These are phyloP conservation scores for Caranx ignobilis DNA, from an alignment of 2,113 vertebrate genomes.

Conservation along the genomic window DNA sequence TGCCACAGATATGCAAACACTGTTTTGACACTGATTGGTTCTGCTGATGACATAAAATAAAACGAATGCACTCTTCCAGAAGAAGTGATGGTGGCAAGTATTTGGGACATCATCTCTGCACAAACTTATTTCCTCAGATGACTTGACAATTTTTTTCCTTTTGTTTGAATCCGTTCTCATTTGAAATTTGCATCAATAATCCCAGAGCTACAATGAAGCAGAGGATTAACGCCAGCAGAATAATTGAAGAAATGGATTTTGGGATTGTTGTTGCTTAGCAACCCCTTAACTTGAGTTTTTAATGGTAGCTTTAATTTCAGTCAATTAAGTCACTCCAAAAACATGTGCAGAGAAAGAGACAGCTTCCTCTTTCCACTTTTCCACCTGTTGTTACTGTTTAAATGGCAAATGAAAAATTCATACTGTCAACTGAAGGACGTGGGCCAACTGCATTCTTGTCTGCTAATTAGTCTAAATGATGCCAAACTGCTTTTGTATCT, in stretches of 20 bases:
- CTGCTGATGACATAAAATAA: neutral
- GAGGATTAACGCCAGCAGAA: conserved; percentile 56
- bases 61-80: neutral
- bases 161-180: conserved; percentile 14
- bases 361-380: conserved; percentile 8
- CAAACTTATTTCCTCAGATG: conserved; percentile 40
- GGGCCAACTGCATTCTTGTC: neutral
- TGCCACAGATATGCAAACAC: conserved; percentile 11
- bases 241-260: conserved; percentile 64
- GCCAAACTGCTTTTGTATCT: conserved; percentile 11
- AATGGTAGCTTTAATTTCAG: conserved; percentile 58
- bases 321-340: conserved; percentile 24
- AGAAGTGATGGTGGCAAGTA: conserved; percentile 12
- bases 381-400: conserved; percentile 27
- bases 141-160: conserved; percentile 9
- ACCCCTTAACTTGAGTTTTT: conserved; percentile 61
- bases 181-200: conserved; percentile 69
- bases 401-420: conserved; percentile 48
- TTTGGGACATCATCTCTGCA: conserved; percentile 36
- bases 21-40: neutral
- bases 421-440: conserved; percentile 2
- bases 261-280: conserved; percentile 64
- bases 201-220: conserved; percentile 56
- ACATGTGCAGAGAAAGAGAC: conserved; percentile 7
- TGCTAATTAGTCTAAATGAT: conserved; percentile 21